Conservation (phyloP, 2,888 invertebrate genomes). For the Andrena minutula region DNA sequence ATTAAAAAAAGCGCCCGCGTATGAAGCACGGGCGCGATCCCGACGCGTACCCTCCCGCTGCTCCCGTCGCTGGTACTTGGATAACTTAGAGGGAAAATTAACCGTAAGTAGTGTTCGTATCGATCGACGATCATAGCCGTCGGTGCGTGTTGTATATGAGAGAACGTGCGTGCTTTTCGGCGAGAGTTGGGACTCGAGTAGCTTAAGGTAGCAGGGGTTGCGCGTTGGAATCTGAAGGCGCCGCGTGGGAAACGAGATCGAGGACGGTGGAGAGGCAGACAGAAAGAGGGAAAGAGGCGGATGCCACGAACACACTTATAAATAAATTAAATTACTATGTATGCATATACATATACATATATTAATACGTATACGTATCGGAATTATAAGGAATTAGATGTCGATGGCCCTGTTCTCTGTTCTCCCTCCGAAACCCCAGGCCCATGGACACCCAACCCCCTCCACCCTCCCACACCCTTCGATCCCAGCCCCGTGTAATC, state of each 20-base stretch:
- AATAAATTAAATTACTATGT: constrained; percentile 80
- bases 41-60: constrained; percentile 71
- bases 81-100: constrained; percentile 67
- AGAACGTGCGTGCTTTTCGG: neutral
- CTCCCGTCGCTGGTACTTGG: constrained; percentile 58
- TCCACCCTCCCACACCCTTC: neutral
- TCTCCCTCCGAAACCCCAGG: constrained; percentile 52
- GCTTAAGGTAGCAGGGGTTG: neutral
- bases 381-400: constrained; percentile 80
- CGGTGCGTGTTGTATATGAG: constrained; percentile 4
- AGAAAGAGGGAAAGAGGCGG: constrained; percentile 31
- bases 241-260: constrained; percentile 36
- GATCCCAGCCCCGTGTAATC: constrained; percentile 33
- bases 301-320: constrained; percentile 68
- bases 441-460: constrained; percentile 1
- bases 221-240: neutral
- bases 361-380: constrained; percentile 82
- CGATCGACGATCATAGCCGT: constrained; percentile 34
- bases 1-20: constrained; percentile 48
- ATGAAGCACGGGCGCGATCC: constrained; percentile 50
- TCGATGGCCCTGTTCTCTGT: constrained; percentile 76
- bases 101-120: constrained; percentile 71
- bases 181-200: neutral
- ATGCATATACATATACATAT: constrained; percentile 81
- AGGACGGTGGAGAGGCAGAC: constrained; percentile 14